Percentiles rank a stretch among this genome's conserved stretches.
These are phyloP conservation scores for Penelope pileata DNA, from an alignment of 2,113 vertebrate genomes.

Conservation along the genomic window DNA sequence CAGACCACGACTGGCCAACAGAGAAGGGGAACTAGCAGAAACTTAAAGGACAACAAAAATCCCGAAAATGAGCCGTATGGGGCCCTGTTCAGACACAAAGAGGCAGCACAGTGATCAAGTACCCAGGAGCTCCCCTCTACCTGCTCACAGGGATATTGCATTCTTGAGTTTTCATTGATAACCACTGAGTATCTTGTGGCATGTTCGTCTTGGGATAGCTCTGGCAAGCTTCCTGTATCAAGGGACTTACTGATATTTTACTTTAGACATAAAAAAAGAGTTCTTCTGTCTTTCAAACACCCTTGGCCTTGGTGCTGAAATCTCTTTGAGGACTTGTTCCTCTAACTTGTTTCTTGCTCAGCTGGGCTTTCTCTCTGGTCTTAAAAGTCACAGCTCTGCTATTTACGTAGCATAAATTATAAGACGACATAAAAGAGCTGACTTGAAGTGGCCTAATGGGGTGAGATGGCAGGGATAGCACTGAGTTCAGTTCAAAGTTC, in stretches of 20 bases:
- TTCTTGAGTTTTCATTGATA: neutral
- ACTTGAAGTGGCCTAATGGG: neutral
- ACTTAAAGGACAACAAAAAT: neutral
- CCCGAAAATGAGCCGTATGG: neutral
- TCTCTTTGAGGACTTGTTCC: neutral
- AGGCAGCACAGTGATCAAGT: neutral
- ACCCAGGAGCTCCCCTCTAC: neutral
- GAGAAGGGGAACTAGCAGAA: neutral
- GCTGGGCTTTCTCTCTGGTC: neutral
- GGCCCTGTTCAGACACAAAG: neutral
- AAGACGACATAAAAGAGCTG: neutral
- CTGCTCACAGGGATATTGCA: accelerated
- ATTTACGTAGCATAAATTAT: neutral
- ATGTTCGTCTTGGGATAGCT: neutral
- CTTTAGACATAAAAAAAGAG: neutral
- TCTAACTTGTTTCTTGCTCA: neutral
- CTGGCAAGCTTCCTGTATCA: neutral
- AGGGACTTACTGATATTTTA: conserved; percentile 4
- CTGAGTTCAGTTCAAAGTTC: neutral
- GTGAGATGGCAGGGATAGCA: neutral
- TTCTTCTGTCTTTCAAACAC: neutral
- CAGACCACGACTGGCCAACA: neutral
- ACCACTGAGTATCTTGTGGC: neutral
- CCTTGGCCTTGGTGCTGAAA: neutral
- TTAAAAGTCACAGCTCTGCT: neutral